Base-by-base conservation (phyloP, 37 sponge, comb jelly and placozoan genomes). In the Spongilla lacustris region DNA sequence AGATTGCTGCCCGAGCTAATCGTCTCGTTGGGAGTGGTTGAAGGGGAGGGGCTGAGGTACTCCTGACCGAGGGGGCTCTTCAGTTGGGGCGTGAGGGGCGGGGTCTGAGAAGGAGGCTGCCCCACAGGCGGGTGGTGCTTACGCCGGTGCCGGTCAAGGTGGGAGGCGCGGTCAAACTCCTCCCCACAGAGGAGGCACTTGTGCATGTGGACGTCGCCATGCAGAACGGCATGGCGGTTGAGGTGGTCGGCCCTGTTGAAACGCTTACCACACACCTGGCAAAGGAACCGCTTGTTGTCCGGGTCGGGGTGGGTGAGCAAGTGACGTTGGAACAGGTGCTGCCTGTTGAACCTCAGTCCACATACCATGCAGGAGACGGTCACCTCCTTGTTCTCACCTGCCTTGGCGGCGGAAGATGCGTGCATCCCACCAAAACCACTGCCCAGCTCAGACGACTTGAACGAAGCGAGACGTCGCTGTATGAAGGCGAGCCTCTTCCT, bases 171-270 rank as follows among this genome's bases (percentile, higher is more conserved):
- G 36, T 76, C 85, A 79, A 93, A 93, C 73, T 93, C 94, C 81
- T 93, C 94, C 68, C 90, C 94, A 80, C 94, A 93, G 24, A 81
- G 74, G 34, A 82, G 79, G 48, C 94, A 93, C 67, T 86, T 86
- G 76, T 84, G 81, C 69, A 89, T 73, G 36, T 48, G 41, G 0
- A 89, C 78, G 11, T 89, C 76, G 36, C 73, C 70, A 67, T 93
- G 90, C 14, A 89, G 84, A 33, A 75, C 9, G 31, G 90, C 67
- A 35, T 93, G 94, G 32, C 94, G 86, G 48, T 93, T 93, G 71
- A 93, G 88, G 48, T 93, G 94, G 67, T 93, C 94, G 10, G 94
- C 94, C 27, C 94, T 79, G 36, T 82, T 81, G 68, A 93, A 93
- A 2, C 94, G 37, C 67, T 93, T 93, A 22, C 94, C 94, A 80